phyloP scores from a whole-genome alignment of 2,888 invertebrate species.

The Dione juno region DNA sequence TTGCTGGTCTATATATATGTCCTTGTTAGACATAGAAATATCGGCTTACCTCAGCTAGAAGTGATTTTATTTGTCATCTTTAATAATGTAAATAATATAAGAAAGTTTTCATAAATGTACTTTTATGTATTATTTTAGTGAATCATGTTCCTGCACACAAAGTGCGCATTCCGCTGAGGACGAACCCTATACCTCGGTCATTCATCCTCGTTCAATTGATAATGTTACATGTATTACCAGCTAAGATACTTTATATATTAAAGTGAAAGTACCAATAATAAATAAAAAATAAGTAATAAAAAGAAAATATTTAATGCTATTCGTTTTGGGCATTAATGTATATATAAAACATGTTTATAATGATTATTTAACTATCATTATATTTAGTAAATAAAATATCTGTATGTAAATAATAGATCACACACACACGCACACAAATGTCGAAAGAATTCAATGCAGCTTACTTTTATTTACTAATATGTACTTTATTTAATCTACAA shows the following conservation, averaged over 20 bases:
- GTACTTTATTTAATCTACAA: too few species aligned
- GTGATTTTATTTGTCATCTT: neutral
- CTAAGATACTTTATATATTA: neutral
- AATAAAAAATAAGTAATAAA: too few species aligned
- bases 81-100: neutral
- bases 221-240: neutral
- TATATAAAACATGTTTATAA: neutral
- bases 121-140: constrained; percentile 23
- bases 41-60: neutral
- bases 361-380: neutral
- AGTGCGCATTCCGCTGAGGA: constrained; percentile 60
- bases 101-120: neutral
- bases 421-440: neutral
- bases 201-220: constrained; percentile 59
- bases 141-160: constrained; percentile 41
- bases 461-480: too few species aligned
- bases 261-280: too few species aligned
- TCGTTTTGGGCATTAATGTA: neutral
- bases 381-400: neutral
- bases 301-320: neutral
- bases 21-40: neutral
- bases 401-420: too few species aligned
- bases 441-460: neutral
- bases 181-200: constrained; percentile 68
- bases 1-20: neutral